Evolutionary conservation across 2,113 vertebrate genomes (phyloP), one percentile per base, ranked within the genome.

Genomic region (Pomatorhinus ruficollis): DNA sequence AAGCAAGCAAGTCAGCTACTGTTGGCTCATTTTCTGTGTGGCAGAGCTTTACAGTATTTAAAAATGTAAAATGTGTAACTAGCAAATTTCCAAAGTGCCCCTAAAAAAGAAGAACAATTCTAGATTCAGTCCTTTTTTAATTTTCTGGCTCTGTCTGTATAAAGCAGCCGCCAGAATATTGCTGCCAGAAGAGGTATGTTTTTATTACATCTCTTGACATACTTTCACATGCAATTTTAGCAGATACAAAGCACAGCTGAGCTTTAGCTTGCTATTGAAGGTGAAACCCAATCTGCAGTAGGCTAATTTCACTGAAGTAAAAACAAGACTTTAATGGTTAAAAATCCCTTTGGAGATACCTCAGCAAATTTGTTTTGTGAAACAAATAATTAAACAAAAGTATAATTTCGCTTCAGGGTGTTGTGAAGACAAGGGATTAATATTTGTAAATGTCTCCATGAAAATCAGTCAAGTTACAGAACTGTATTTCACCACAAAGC

Each of bases 191-290:
- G 64, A 94, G 71, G 63, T 72, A 47, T 60, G n/a, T 35, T 88
- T 95, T 88, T 77, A 60, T 83, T 89, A 72, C 57, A 40, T 57
- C 68, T 83, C 28, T 69, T 94, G 96, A 80, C 66, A 83, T 83
- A 54, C 50, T 69, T 91, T 61, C 9, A 10, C 4, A 1, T 70
- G 42, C 64, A 94, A 3, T 87, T 88, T 94, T 83, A 95, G 65
- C n/a, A 53, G 68, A 90, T 63, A 90, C 82, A 96, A 94, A 96
- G 89, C 72, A 89, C 64, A 83, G 42, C 68, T 88, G 72, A 49
- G 37, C 63, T 94, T 70, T 53, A 66, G 42, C 42, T 87, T 89
- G 72, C 72, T 86, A 3, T 30, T 54, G 59, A 70, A 83, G 37
- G 56, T 92, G 42, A 70, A 93, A 81, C 30, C n/a, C 8, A 64